Base-by-base conservation (phyloP, 1,140 invertebrate species). In the Acromyrmex charruanus region DNA sequence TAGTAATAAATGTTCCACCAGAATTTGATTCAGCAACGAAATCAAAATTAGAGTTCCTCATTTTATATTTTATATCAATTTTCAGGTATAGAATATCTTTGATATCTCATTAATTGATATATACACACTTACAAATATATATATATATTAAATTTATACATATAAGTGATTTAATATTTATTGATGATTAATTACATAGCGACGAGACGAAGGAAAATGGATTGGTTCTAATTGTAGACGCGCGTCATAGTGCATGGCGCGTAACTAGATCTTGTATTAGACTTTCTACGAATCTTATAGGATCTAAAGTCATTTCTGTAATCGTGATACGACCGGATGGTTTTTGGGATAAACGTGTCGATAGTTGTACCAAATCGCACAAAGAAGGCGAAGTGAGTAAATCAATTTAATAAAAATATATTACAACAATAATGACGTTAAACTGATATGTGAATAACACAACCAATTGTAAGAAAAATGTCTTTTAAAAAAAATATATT, bases 261-360 rank as follows among this genome's bases (percentile, higher is more conserved):
- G 94, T 96, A 51, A 96, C 97, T 31, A 94, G 97, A 79, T 95
- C 96, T n/a, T 96, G 96, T 89, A 96, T 97, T 77, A 95, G 96
- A 18, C 95, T 96, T 77, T 95, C 96, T 4, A 96, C 95, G 81
- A 93, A 95, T 18, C 93, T 95, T 9, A 94, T 97, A 53, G 95
- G 95, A 72, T 93, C 95, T 63, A 95, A 94, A 39, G 95, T 96
- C 21, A 95, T 95, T 79, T 95, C 95, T 49, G 94, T 97, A 66
- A 95, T 97, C 90, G 96, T 97, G 69, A 93, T 97, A 58, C 95
- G 97, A 85, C 96, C 97, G 4, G 97, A 97, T 89, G 96, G 96
- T 12, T 97, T 97, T 94, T 97, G 97, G 97, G 97, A 97, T 92
- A 97, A 97, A 89, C 93, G 96, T n/a, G 97, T 97, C 49, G 97